These are phyloP conservation scores for Erebia palarica DNA, from an alignment of 2,888 invertebrate genomes.

Conservation along the genomic window DNA sequence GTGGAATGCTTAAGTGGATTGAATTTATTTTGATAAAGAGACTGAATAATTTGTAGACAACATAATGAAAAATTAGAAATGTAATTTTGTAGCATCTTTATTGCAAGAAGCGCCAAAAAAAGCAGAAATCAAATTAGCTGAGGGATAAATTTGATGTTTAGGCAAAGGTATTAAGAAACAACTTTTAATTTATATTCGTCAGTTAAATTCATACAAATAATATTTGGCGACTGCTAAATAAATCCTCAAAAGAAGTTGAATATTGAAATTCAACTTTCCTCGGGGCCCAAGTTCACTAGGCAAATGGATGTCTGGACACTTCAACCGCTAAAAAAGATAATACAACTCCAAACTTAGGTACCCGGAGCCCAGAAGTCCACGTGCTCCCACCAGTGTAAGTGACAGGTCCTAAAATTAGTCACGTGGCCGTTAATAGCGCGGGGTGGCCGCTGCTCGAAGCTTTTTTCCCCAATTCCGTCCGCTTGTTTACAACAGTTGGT, in stretches of 20 bases:
- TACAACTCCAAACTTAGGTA: not conserved
- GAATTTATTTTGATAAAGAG: not conserved
- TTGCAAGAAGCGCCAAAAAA: no score
- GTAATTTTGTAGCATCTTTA: no score
- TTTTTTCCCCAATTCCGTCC: conserved; percentile 69
- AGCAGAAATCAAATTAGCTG: no score
- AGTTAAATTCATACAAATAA: no score
- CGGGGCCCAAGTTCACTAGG: not conserved
- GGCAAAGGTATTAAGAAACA: no score
- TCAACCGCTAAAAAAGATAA: not conserved
- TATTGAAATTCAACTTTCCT: no score
- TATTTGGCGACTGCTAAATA: no score
- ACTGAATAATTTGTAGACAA: not conserved
- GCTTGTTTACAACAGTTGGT: conserved; percentile 80
- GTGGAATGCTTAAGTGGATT: not conserved
- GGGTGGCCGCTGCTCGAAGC: conserved; percentile 61
- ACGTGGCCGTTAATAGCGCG: conserved; percentile 74
- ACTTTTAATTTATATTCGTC: no score
- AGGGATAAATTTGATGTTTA: no score
- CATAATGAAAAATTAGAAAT: no score
- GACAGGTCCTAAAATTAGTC: conserved; percentile 81
- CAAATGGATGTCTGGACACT: not conserved
- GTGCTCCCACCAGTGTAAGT: conserved; percentile 66
- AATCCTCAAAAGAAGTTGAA: no score
- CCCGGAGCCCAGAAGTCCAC: conserved; percentile 49